These are phyloP conservation scores for Agrotis exclamationis DNA, from an alignment of 2,888 invertebrate genomes.

Conservation along the genomic window DNA sequence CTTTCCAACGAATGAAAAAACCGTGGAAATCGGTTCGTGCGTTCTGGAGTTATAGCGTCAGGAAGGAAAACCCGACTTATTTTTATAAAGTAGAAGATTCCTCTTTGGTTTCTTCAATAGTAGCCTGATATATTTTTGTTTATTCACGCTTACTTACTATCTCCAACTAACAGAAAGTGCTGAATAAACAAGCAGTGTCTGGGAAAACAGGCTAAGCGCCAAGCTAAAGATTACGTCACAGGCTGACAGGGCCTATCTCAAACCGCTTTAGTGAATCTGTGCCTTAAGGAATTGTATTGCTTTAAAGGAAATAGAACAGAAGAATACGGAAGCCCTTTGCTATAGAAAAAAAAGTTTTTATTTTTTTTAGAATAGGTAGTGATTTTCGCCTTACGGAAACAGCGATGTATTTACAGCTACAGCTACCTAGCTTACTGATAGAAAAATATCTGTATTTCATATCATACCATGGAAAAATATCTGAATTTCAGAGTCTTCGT, in stretches of 20 bases:
- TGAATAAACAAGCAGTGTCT: constrained; percentile 36
- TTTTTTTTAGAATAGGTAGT: too few species aligned
- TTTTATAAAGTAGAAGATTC: too few species aligned
- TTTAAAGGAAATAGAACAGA: constrained; percentile 13
- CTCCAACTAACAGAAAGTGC: constrained; percentile 19
- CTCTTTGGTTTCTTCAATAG: constrained; percentile 2
- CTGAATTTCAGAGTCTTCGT: not conserved
- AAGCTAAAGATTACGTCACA: constrained; percentile 30
- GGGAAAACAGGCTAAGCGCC: constrained; percentile 32
- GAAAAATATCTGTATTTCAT: too few species aligned
- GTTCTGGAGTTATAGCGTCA: too few species aligned
- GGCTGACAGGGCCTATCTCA: constrained; percentile 26
- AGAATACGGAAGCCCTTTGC: not conserved
- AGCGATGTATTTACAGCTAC: too few species aligned
- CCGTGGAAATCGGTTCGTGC: too few species aligned
- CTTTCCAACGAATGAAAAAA: too few species aligned
- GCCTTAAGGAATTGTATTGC: constrained; percentile 25
- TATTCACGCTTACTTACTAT: constrained; percentile 26
- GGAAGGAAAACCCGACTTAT: too few species aligned
- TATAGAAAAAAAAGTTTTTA: too few species aligned
- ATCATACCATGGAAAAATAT: too few species aligned
- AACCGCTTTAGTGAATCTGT: constrained; percentile 20
- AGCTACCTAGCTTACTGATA: too few species aligned
- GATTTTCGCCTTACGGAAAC: too few species aligned
- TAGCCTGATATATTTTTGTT: constrained; percentile 16